phyloP scores from a whole-genome alignment of 2,797 vertebrate species.

The Hoplostethus mediterraneus region DNA sequence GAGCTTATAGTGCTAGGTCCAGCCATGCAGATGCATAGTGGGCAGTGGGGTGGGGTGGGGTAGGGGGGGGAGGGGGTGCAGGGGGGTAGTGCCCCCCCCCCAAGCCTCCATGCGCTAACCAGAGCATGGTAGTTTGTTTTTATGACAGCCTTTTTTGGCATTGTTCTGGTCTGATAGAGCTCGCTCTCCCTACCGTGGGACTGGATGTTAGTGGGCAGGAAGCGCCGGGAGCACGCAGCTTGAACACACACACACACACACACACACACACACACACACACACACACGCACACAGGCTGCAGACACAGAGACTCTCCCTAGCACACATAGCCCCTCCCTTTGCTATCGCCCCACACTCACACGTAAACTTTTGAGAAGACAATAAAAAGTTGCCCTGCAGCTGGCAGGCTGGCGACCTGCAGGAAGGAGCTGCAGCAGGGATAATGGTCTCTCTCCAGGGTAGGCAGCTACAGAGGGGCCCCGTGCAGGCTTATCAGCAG shows the following conservation, averaged over 20 bases:
- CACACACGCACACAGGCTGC: slow-evolving; percentile 1
- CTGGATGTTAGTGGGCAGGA: slow-evolving; percentile 80
- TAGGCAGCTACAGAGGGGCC: slow-evolving; percentile 58
- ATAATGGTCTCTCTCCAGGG: slow-evolving; percentile 78
- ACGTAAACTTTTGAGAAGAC: slow-evolving; percentile 76
- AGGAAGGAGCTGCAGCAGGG: slow-evolving; percentile 71
- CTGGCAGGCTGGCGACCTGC: slow-evolving; percentile 68
- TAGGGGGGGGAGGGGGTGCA: not conserved
- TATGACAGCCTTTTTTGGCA: slow-evolving; percentile 78
- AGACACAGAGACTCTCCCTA: slow-evolving; percentile 22
- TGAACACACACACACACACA: slow-evolving; percentile 60
- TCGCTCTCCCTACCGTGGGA: slow-evolving; percentile 80
- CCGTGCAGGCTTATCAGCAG: slow-evolving; percentile 69
- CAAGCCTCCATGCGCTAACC: slow-evolving; percentile 60
- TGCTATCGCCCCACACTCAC: slow-evolving; percentile 59
- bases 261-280: slow-evolving; percentile 32
- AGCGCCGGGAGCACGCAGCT: slow-evolving; percentile 73
- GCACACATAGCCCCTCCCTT: slow-evolving; percentile 48
- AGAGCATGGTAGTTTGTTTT: slow-evolving; percentile 81
- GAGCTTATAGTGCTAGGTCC: slow-evolving; percentile 20
- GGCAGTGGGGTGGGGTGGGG: slow-evolving; percentile 4
- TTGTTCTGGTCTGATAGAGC: slow-evolving; percentile 79
- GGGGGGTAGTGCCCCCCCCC: slow-evolving; percentile 28
- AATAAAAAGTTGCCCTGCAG: slow-evolving; percentile 78
- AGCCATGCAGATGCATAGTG: slow-evolving; percentile 46